Base-by-base conservation (phyloP, 2,113 vertebrate species). In the Gambusia holbrooki region DNA sequence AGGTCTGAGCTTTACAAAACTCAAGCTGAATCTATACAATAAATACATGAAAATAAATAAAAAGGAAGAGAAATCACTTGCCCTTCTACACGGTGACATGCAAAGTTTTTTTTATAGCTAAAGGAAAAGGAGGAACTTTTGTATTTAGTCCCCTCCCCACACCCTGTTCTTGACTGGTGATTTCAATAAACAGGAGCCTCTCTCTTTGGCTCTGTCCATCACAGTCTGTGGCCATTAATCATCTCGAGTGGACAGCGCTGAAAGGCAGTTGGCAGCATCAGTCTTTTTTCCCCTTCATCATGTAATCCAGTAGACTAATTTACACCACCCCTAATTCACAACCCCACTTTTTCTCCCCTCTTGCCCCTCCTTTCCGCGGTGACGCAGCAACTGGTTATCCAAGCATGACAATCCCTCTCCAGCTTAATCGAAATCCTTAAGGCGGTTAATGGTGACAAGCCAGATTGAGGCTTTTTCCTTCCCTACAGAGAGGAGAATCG, bases 231-330 rank as follows among this genome's bases (percentile, higher is more conserved):
- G 77, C 81, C 92, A 91, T 92, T 93, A 92, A 94, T 93, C 92
- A 93, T 89, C 81, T 79, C 81, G 89, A 92, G 92, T 91, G 84
- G 89, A 89, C 87, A 84, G 83, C 77, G 81, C 83, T 91, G 92
- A 92, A 90, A 91, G 88, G 83, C 91, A 89, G 89, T 90, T 90
- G 88, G 88, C 88, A 84, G 88, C 84, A 89, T 92, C 86, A 84
- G 84, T 90, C 84, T 75, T 85, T 80, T 77, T 86, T 66, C 42
- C 15, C 62, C 65, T 73, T 74, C 63, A 84, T 80, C 19, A 19
- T n/a, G 11, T 68, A 77, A 45, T 83, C 79, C 69, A 37, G 25
- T 78, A 67, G 58, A 74, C 79, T 73, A 61, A 71, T 71, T 73
- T 62, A 51, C 71, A 48, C 54, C 48, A 25, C 42, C 66, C 15